Evolutionary conservation across 2,113 vertebrate genomes (phyloP).

Genomic region (Raja brachyura): DNA sequence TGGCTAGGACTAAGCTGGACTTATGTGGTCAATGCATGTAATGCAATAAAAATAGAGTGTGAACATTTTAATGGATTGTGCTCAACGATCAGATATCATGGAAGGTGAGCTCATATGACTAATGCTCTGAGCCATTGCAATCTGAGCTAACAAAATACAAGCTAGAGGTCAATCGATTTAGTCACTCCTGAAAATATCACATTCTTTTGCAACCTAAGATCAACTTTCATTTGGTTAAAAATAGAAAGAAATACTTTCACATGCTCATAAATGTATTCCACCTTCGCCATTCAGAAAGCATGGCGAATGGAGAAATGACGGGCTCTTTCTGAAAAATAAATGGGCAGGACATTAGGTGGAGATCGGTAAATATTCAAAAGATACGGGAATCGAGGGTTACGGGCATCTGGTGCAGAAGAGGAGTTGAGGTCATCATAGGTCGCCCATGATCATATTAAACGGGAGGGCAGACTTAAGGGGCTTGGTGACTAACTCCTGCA

Average conservation of each 20-base stretch:
- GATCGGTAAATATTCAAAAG: no score
- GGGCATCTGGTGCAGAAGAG: no score
- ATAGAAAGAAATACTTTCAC: background rate
- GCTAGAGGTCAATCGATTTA: background rate
- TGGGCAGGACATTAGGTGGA: background rate
- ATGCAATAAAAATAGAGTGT: background rate
- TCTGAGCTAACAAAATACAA: background rate
- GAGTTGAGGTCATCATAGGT: no score
- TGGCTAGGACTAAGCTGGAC: background rate
- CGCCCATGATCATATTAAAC: no score
- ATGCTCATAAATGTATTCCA: background rate
- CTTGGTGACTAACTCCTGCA: no score
- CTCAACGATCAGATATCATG: background rate
- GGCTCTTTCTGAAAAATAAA: background rate
- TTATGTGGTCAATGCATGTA: background rate
- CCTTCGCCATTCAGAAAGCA: background rate
- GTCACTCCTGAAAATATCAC: background rate
- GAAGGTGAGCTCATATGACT: background rate
- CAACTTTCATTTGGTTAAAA: conserved; percentile 16
- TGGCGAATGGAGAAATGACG: background rate
- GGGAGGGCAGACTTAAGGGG: no score
- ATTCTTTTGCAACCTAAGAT: background rate
- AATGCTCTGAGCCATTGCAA: background rate
- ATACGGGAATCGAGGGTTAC: no score
- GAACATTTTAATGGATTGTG: background rate